Percentiles rank a stretch among this genome's conserved stretches.
Conservation (phyloP, 53 echinoderm and acorn worm species). For the Crossaster papposus region DNA sequence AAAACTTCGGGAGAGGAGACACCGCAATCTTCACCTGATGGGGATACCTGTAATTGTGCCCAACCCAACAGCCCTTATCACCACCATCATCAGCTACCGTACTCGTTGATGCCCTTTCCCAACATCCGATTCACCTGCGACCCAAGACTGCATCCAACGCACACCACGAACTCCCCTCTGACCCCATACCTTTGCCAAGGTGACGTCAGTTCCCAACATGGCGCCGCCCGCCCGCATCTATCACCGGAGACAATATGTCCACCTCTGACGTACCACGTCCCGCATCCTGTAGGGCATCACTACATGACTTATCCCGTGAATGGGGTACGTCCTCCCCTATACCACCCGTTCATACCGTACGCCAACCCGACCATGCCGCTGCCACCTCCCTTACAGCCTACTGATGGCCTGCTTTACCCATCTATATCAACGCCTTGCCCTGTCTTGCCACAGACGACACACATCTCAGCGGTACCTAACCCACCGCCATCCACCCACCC, state of each 20-base stretch:
- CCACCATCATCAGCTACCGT: conserved; percentile 1
- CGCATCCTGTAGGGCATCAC: not conserved
- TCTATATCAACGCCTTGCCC: not conserved
- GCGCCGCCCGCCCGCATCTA: not conserved
- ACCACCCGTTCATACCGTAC: conserved; percentile 18
- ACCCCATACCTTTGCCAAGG: conserved; percentile 1
- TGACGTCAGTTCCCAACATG: not conserved
- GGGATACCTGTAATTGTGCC: not conserved
- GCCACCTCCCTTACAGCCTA: not conserved
- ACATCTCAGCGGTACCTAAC: not conserved
- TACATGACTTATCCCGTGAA: not conserved
- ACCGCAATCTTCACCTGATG: not conserved
- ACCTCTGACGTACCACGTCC: conserved; percentile 20
- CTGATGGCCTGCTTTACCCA: not conserved
- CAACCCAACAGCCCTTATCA: conserved; percentile 2
- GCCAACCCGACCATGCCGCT: not conserved
- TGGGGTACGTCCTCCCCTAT: not conserved
- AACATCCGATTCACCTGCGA: conserved; percentile 15
- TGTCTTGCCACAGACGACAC: not conserved
- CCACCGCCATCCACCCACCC: not conserved
- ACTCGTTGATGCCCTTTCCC: not conserved
- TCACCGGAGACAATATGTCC: not conserved
- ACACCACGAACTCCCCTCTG: conserved; percentile 10
- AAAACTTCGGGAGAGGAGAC: not conserved
- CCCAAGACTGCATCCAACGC: conserved; percentile 18